These are phyloP conservation scores for Enhydra lutris DNA, from an alignment of 2,113 vertebrate species.

Conservation along the genomic window DNA sequence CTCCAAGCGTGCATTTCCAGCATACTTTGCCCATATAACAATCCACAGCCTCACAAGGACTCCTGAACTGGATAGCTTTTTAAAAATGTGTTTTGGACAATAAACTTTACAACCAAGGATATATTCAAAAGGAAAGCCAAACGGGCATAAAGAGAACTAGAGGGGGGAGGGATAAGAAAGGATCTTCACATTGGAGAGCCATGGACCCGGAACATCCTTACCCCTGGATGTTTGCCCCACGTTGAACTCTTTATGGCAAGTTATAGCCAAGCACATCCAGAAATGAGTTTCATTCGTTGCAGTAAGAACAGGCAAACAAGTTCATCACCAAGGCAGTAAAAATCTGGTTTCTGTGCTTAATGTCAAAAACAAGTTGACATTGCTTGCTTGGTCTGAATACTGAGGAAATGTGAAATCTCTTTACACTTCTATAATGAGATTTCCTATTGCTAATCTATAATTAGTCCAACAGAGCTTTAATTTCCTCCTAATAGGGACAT, in stretches of 20 bases:
- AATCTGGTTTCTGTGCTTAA: not conserved
- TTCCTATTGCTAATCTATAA: slow-evolving; percentile 24
- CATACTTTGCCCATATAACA: not conserved
- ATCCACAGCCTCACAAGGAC: not conserved
- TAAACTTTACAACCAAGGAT: not conserved
- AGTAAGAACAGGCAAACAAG: not conserved
- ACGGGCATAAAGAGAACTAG: not conserved
- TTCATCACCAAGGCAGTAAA: not conserved
- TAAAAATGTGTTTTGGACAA: not conserved
- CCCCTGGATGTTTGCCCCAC: accelerated
- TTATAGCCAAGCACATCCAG: not conserved
- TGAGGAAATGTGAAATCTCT: slow-evolving; percentile 40
- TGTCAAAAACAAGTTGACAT: not conserved
- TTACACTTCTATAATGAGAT: slow-evolving; percentile 49
- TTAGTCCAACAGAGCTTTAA: slow-evolving; percentile 20
- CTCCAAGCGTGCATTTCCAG: not conserved
- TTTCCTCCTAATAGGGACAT: slow-evolving; percentile 62
- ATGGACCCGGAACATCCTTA: accelerated
- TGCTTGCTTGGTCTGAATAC: not conserved
- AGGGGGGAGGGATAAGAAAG: not conserved
- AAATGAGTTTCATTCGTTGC: not conserved
- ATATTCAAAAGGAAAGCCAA: not conserved
- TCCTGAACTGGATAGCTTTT: not conserved
- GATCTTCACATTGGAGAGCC: not conserved
- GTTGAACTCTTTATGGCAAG: not conserved